Conservation (phyloP, 2,888 invertebrate species). For the Eutolmus rufibarbis region DNA sequence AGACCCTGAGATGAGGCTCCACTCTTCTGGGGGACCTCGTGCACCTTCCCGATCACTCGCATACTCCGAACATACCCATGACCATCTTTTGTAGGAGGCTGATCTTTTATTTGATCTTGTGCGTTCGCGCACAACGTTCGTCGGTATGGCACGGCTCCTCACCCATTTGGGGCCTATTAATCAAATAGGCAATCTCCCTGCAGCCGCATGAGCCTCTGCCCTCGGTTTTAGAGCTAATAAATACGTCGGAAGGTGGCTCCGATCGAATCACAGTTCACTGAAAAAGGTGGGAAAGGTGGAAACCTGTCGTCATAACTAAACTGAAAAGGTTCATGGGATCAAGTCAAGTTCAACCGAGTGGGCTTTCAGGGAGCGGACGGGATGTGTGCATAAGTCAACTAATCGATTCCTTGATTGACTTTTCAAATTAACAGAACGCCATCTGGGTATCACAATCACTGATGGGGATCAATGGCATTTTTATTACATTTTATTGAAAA, state of each 20-base stretch:
- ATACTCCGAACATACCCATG: not conserved
- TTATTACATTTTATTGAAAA: not conserved
- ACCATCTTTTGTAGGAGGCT: not conserved
- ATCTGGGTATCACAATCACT: not conserved
- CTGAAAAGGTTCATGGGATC: not conserved
- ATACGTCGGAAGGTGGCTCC: slow-evolving; percentile 7
- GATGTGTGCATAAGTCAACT: not conserved
- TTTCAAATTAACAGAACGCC: not conserved
- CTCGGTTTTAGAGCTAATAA: slow-evolving; percentile 30
- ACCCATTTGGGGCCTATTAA: slow-evolving; percentile 34
- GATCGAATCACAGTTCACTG: slow-evolving; percentile 6
- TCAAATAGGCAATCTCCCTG: slow-evolving; percentile 16
- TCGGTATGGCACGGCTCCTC: not conserved
- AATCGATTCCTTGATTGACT: not conserved
- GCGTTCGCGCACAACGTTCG: not conserved
- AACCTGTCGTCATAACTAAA: slow-evolving; percentile 16
- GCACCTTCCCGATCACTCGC: not conserved
- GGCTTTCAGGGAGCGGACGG: not conserved
- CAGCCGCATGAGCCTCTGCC: not conserved
- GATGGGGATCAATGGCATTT: not conserved
- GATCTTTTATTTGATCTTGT: not conserved
- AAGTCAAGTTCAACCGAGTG: not conserved
- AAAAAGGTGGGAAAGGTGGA: slow-evolving; percentile 2
- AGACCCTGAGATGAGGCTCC: not conserved
- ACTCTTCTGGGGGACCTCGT: not conserved